These are phyloP conservation scores for Plagiodera versicolora DNA, from an alignment of 2,888 invertebrate genomes.

Conservation along the genomic window DNA sequence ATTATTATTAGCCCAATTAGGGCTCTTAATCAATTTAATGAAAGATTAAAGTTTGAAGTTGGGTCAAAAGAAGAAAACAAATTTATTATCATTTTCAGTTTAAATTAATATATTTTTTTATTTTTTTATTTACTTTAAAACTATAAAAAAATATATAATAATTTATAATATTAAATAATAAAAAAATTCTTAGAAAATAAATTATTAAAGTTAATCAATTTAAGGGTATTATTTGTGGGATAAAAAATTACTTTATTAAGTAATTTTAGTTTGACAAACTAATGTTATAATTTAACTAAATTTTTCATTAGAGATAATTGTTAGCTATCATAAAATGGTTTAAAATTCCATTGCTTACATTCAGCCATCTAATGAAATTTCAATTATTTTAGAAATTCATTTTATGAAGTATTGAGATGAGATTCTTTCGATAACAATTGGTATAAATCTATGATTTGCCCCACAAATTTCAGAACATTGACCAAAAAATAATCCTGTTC, in stretches of 20 bases:
- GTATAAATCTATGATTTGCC: constrained; percentile 79
- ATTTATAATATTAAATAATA: constrained; percentile 60
- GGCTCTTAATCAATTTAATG: constrained; percentile 65
- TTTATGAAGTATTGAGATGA: constrained; percentile 60
- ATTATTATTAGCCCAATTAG: constrained; percentile 58
- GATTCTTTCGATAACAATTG: constrained; percentile 68
- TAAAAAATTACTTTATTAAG: constrained; percentile 62
- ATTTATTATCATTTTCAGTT: constrained; percentile 68
- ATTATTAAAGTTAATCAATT: constrained; percentile 56
- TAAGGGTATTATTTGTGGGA: constrained; percentile 70
- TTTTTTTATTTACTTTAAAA: constrained; percentile 39
- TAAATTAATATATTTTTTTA: constrained; percentile 38
- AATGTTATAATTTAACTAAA: constrained; percentile 62
- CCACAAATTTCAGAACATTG: constrained; percentile 85
- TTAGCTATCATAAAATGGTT: constrained; percentile 67
- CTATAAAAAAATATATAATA: constrained; percentile 49
- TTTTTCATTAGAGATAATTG: constrained; percentile 65
- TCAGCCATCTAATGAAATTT: constrained; percentile 67
- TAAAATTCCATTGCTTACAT: constrained; percentile 72
- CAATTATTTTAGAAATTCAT: constrained; percentile 59
- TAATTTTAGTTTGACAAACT: constrained; percentile 71
- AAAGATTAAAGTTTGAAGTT: constrained; percentile 57
- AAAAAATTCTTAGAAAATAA: constrained; percentile 53
- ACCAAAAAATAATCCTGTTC: constrained; percentile 68
- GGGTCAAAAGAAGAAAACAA: constrained; percentile 72